Evolutionary conservation across 2,113 vertebrate species (phyloP).

Genomic region (Taurulus bubalis): DNA sequence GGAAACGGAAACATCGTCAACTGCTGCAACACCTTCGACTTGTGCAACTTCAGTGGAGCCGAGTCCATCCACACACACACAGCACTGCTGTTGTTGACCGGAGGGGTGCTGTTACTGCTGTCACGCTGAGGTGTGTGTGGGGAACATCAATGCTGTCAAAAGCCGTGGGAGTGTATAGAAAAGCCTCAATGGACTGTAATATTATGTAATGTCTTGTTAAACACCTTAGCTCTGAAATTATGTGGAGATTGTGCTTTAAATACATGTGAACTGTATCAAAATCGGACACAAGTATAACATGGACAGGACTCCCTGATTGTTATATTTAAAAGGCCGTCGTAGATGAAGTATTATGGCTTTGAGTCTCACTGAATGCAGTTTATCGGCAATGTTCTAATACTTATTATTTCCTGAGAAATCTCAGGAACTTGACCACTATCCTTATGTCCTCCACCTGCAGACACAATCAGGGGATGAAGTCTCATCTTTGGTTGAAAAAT

Average conservation of each 20-base stretch:
- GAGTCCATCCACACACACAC: constrained; percentile 36
- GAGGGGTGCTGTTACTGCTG: constrained; percentile 20
- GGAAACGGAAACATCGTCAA: constrained; percentile 69
- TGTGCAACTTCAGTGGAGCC: constrained; percentile 74
- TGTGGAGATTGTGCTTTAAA: background rate
- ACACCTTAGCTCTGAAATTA: background rate
- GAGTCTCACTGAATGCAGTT: background rate
- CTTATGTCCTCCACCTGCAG: too few relatives aligned
- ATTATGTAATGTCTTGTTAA: background rate
- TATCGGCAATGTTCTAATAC: too few relatives aligned
- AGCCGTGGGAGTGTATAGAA: rapidly evolving
- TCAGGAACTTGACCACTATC: background rate
- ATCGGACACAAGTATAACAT: background rate
- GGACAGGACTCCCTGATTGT: background rate
- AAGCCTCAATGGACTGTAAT: background rate
- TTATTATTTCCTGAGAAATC: background rate
- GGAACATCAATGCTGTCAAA: background rate
- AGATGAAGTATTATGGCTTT: background rate
- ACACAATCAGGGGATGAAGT: background rate
- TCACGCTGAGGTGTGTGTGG: constrained; percentile 8
- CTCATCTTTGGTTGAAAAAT: background rate
- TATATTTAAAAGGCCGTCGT: background rate
- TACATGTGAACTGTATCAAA: background rate
- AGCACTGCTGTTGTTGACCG: constrained; percentile 49
- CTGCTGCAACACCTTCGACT: constrained; percentile 69